These are phyloP conservation scores for Drosophila rufa DNA, from an alignment of 1,140 invertebrate species.

Conservation along the genomic window DNA sequence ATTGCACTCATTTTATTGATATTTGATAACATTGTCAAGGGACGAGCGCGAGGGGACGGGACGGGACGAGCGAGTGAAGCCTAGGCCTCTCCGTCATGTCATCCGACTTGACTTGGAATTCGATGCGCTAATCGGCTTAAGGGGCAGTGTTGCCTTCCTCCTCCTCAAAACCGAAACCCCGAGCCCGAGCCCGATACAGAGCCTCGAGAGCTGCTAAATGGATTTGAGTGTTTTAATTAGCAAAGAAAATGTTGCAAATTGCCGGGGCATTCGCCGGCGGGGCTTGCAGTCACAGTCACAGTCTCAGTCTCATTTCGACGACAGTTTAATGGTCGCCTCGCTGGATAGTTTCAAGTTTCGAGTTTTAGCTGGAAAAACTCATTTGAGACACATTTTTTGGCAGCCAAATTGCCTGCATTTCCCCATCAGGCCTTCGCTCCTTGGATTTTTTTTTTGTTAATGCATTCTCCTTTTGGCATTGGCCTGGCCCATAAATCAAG, in stretches of 20 bases:
- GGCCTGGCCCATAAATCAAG: slow-evolving; percentile 71
- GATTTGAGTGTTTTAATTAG: slow-evolving; percentile 80
- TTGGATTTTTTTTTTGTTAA: slow-evolving; percentile 25
- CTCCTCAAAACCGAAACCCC: not conserved
- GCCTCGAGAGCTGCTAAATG: slow-evolving; percentile 59
- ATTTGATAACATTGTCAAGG: slow-evolving; percentile 77
- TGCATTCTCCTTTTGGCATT: slow-evolving; percentile 71
- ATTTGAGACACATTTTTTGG: slow-evolving; percentile 50
- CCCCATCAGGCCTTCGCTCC: not conserved
- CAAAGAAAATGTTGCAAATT: slow-evolving; percentile 70
- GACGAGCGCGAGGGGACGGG: not conserved
- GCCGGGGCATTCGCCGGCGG: slow-evolving; percentile 39
- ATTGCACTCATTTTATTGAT: slow-evolving; percentile 70
- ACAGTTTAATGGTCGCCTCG: slow-evolving; percentile 55
- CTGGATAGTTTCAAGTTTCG: slow-evolving; percentile 47
- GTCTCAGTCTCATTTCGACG: slow-evolving; percentile 26
- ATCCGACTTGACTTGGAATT: slow-evolving; percentile 48
- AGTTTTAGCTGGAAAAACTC: slow-evolving; percentile 38
- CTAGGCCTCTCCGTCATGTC: slow-evolving; percentile 32
- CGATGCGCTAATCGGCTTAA: slow-evolving; percentile 63
- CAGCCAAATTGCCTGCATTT: slow-evolving; percentile 23
- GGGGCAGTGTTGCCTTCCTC: slow-evolving; percentile 27
- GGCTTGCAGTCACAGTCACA: slow-evolving; percentile 13
- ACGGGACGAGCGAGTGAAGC: not conserved
- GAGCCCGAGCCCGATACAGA: not conserved